These are phyloP conservation scores for Scaptodrosophila latifasciaeformis DNA, from an alignment of 2,888 invertebrate genomes.

Conservation along the genomic window DNA sequence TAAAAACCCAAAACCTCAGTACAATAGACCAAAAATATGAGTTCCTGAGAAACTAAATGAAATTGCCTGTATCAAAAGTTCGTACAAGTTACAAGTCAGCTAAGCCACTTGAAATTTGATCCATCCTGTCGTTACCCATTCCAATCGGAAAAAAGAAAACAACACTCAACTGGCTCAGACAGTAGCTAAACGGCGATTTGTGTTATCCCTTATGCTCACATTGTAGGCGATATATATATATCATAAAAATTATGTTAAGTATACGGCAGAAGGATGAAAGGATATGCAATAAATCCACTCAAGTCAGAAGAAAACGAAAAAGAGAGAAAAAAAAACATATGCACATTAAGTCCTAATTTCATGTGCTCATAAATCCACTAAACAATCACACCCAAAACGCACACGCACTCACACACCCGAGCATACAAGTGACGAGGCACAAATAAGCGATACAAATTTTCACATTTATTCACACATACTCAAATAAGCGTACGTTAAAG, in stretches of 20 bases:
- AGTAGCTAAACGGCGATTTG: conserved; percentile 37
- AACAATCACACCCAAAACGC: conserved; percentile 51
- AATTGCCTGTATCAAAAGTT: too few relatives aligned
- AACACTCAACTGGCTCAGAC: too few relatives aligned
- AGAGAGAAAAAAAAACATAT: too few relatives aligned
- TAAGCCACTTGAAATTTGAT: conserved; percentile 42
- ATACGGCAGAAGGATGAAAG: conserved; percentile 30
- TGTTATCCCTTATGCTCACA: conserved; percentile 34
- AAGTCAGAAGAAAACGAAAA: too few relatives aligned
- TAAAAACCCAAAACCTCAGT: too few relatives aligned
- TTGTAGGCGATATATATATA: conserved; percentile 28
- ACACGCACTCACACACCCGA: not conserved
- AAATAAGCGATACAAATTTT: conserved; percentile 47
- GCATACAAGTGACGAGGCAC: not conserved
- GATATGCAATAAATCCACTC: conserved; percentile 61
- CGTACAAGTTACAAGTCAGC: too few relatives aligned
- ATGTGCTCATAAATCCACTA: conserved; percentile 66
- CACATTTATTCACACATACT: conserved; percentile 62
- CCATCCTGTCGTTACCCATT: too few relatives aligned
- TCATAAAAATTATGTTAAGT: conserved; percentile 65
- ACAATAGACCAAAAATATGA: too few relatives aligned
- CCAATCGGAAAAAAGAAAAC: too few relatives aligned
- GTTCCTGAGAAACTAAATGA: too few relatives aligned
- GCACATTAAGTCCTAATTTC: conserved; percentile 68
- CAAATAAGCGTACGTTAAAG: too few relatives aligned